Evolutionary conservation across 2,888 invertebrate species (phyloP).

Genomic region (Rhagium mordax): DNA sequence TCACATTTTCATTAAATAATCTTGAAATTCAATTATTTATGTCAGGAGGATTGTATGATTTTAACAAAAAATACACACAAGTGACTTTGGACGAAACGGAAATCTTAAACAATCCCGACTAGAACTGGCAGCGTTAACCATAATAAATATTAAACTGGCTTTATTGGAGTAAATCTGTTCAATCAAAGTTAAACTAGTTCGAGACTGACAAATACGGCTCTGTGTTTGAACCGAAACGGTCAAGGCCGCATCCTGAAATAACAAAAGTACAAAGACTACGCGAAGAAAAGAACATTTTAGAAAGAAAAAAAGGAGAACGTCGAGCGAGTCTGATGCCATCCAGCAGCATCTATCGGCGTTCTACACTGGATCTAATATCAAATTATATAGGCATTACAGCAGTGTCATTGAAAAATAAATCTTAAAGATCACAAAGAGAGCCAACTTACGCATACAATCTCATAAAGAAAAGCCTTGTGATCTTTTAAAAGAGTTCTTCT

Average conservation of each 20-base stretch:
- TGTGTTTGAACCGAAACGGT: not conserved
- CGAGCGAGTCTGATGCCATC: not conserved
- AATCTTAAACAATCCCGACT: too few species aligned
- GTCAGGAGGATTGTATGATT: too few species aligned
- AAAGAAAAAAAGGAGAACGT: not conserved
- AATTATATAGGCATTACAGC: conserved; percentile 19
- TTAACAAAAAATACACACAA: too few species aligned
- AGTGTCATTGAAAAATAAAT: not conserved
- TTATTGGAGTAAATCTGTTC: too few species aligned
- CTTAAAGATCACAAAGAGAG: not conserved
- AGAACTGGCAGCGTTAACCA: too few species aligned
- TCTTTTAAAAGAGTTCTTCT: conserved; percentile 3
- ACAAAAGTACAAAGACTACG: conserved; percentile 3
- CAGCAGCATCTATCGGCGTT: conserved; percentile 10
- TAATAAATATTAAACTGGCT: too few species aligned
- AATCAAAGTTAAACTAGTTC: not conserved
- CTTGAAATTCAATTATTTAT: too few species aligned
- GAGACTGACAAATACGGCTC: not conserved
- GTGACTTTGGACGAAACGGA: too few species aligned
- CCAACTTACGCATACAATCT: conserved; percentile 14
- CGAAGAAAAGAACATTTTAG: conserved; percentile 11
- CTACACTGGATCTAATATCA: conserved; percentile 2
- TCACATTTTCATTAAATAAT: too few species aligned
- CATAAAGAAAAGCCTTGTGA: conserved; percentile 14
- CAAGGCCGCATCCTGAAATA: not conserved